A percentile compares a stretch with the other conserved stretches of the same genome.
These are phyloP conservation scores for Psophia crepitans DNA, from an alignment of 2,113 vertebrate genomes.

Conservation along the genomic window DNA sequence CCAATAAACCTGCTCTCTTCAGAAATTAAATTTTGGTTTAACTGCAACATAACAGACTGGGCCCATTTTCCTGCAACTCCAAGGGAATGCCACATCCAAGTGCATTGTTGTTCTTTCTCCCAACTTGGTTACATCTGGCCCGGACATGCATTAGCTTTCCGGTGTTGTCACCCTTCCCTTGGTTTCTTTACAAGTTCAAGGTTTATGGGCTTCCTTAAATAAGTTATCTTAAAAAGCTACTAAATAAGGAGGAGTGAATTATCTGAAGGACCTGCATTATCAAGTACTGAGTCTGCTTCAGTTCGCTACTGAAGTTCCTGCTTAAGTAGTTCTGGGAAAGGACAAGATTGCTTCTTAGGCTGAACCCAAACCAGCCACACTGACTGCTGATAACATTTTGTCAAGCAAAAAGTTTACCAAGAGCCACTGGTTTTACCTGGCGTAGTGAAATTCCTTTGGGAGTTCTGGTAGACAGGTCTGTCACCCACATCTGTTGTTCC, in stretches of 20 bases:
- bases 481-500: background rate
- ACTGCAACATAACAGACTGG: constrained; percentile 31
- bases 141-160: background rate
- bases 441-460: constrained; percentile 37
- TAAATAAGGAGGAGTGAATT: constrained; percentile 20
- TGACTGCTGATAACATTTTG: background rate
- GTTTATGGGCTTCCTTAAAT: constrained; percentile 12
- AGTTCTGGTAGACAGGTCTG: background rate
- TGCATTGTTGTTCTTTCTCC: background rate
- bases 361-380: background rate
- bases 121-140: background rate
- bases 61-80: constrained; percentile 1
- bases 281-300: constrained; percentile 6
- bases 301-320: background rate
- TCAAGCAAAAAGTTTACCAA: background rate
- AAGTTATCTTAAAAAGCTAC: constrained; percentile 45
- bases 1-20: constrained; percentile 34
- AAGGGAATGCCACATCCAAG: background rate
- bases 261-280: background rate
- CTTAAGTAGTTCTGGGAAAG: background rate
- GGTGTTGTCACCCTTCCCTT: background rate
- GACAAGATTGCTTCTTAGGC: background rate
- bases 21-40: constrained; percentile 51
- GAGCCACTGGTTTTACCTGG: constrained; percentile 2
- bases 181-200: background rate